These are phyloP conservation scores for Dermochelys coriacea DNA, from an alignment of 2,797 vertebrate species.

Conservation along the genomic window DNA sequence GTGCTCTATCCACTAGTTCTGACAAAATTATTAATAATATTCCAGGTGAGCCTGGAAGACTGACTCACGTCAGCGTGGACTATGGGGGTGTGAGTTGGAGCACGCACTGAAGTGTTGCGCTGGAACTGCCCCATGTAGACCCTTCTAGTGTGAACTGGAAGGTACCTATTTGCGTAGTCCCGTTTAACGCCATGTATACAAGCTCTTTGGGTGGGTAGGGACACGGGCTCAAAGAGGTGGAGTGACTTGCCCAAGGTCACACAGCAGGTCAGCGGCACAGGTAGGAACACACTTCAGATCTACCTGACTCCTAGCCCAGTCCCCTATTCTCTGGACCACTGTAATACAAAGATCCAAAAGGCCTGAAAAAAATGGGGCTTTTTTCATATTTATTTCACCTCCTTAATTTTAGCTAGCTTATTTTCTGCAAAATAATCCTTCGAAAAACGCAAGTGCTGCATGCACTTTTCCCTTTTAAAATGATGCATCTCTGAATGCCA, in stretches of 20 bases:
- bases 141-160: background rate
- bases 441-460: fast-evolving
- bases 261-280: background rate
- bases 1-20: background rate
- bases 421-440: background rate
- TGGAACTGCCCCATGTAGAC: background rate
- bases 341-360: background rate
- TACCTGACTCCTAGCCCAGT: fast-evolving
- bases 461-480: background rate
- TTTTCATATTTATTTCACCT: fast-evolving
- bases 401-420: background rate
- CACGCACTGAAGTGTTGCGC: background rate
- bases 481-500: background rate
- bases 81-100: background rate
- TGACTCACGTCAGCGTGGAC: background rate
- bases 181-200: background rate
- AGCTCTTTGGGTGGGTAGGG: background rate
- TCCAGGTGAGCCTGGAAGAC: background rate
- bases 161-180: background rate
- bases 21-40: background rate
- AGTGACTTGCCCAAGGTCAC: fast-evolving
- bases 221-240: fast-evolving
- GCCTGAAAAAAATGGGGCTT: fast-evolving
- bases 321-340: background rate
- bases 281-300: background rate